Base-by-base conservation (phyloP, 2,888 invertebrate species). In the Ennomos fuscantarius region DNA sequence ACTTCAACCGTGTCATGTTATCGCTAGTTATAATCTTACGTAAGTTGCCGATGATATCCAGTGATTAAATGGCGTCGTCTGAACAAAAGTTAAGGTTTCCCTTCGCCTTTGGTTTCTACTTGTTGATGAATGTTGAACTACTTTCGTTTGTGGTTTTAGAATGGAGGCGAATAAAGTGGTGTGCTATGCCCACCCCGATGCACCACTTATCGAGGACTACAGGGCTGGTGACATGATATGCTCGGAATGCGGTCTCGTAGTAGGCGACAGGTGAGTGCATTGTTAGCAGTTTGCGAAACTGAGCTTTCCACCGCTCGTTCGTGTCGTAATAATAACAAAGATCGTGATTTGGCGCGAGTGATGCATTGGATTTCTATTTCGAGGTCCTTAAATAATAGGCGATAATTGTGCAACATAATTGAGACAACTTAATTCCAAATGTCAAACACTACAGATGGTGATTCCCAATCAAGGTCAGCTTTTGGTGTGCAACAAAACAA, bases 221-320 rank as follows among this genome's bases (percentile, higher is more conserved):
- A 94, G 99, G 78, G 99, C 99, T 64, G 99, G 99, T 35, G 99
- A 99, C 92, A 97, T 99, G 94, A 98, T 99, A 76, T 99, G 99
- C 86, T 97, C 99, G 32, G 98, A 99, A 92, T 99, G 99, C 93
- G 99, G 99, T n/a, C 94, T 99, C 58, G 99, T 99, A 47, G 99
- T 99, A 24, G 99, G 99, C 10, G 99, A 99, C 92, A 95, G 98
- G 97, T 97, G 93, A 83, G 79, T 78, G 63, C 62, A 64, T 66
- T 68, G 73, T 79, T 74, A 67, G 73, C 72, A 81, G 66, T 82
- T 79, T 82, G 69, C 79, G 79, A 84, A 83, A 81, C 65, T 53
- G 62, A 74, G 76, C 77, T 81, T 79, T 82, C 73, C 73, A 76
- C 55, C 61, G 62, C 57, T 64, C 68, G 63, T 63, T 64, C 55